Evolutionary conservation across 2,888 invertebrate species (phyloP), one percentile per base, ranked within the genome.

Genomic region (Amaurobius ferox): DNA sequence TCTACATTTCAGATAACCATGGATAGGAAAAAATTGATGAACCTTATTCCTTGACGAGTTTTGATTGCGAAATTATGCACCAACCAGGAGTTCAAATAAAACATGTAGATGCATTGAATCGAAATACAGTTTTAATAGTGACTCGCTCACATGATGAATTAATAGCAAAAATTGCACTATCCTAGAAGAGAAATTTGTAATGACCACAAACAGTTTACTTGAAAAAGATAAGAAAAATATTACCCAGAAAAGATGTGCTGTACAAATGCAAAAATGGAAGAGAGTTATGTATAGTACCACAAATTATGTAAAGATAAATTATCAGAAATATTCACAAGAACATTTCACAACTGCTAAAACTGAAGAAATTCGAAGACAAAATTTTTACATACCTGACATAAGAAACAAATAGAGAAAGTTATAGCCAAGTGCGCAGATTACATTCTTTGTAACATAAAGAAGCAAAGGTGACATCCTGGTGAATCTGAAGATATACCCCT

Each of bases 71-170:
- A 29, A 32, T 81, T 16, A 5, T 29, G 0, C 70, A 83, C 23
- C 9, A 76, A 5, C 29, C 76, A 26, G 81, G 68, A 13, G 5
- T 9, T 16, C 23, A 61, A 61, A 81, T 74, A 68, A 26, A 30
- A n/a, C 81, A 81, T n/a, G 81, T 81, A 0, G 81, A 81, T 48
- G 74, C 81, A 0, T 19, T 79, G 1, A 79, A 72, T 23, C 71
- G 74, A 6, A 19, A 66, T 5, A 9, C 74, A 29, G 39, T 73
- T 16, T 0, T 79, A 29, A 13, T n/a, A 2, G 11, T 67, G 2
- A 44, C 9, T 35, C 6, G 35, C 11, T 62, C 62, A 6, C 29
- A 26, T 11, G 64, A 64, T 16, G 29, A 64, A 64, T 11, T 64
- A 2, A 62, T 13, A 2, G 19, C 6, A 0, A 64, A 11, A 26